Conservation (phyloP, 2,888 invertebrate species). For the Agapostemon virescens region DNA sequence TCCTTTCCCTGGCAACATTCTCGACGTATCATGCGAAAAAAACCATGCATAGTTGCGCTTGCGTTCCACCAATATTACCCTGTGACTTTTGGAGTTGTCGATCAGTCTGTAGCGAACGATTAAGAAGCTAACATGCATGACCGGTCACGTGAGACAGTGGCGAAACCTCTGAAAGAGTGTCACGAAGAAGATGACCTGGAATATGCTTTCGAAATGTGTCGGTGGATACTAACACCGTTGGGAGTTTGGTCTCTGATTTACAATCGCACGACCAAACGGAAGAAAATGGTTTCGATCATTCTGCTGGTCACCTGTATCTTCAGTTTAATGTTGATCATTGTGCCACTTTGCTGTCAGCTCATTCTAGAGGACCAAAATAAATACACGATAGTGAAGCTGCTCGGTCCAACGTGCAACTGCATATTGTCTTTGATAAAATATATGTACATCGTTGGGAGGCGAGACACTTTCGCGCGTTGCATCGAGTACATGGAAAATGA, state of each 20-base stretch:
- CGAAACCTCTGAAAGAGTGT: background rate
- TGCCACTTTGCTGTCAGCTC: background rate
- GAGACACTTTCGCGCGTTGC: background rate
- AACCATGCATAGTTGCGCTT: background rate
- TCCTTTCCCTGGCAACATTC: background rate
- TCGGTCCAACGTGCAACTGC: background rate
- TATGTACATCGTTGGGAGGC: background rate
- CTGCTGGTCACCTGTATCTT: background rate
- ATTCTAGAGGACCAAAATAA: background rate
- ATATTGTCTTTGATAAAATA: background rate
- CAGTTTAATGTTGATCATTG: background rate
- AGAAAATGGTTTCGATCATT: background rate
- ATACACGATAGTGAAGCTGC: background rate
- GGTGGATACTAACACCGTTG: background rate
- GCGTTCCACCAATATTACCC: background rate
- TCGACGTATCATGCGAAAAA: background rate
- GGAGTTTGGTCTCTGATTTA: background rate
- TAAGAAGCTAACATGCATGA: background rate
- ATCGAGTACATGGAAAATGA: background rate
- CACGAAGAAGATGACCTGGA: background rate
- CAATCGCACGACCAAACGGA: background rate
- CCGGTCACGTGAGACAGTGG: background rate
- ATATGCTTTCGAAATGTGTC: background rate
- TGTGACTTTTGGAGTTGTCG: background rate
- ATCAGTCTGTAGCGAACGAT: background rate